These are phyloP conservation scores for Brachionus manjavacas DNA, from an alignment of 1,140 invertebrate genomes.

Conservation along the genomic window DNA sequence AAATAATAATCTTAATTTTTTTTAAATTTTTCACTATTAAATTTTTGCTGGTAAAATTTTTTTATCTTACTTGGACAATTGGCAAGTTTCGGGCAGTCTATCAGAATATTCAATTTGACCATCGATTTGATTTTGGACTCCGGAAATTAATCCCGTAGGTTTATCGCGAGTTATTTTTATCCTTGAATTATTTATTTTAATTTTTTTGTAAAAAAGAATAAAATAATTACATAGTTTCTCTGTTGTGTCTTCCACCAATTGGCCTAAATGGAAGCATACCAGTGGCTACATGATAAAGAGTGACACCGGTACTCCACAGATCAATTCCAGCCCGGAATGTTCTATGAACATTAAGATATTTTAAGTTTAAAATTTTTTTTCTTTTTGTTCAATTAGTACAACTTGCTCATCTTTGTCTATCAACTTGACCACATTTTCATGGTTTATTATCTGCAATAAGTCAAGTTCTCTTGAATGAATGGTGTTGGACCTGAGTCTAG, in stretches of 20 bases:
- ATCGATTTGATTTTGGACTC: conserved; percentile 78
- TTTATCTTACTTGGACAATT: conserved; percentile 64
- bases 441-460: conserved; percentile 80
- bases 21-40: no score
- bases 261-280: conserved; percentile 75
- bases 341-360: neutral
- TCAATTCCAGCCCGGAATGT: conserved; percentile 60
- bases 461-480: conserved; percentile 91
- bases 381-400: neutral
- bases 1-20: no score
- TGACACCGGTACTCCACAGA: conserved; percentile 94
- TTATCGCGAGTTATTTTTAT: conserved; percentile 66
- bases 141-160: conserved; percentile 85
- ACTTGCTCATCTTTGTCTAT: conserved; percentile 87
- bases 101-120: conserved; percentile 84
- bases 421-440: conserved; percentile 91
- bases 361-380: no score
- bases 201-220: conserved; percentile 49
- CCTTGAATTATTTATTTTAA: conserved; percentile 47
- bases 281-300: conserved; percentile 90
- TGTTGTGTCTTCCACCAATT: conserved; percentile 85
- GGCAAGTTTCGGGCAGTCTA: conserved; percentile 77
- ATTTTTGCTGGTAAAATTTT: no score
- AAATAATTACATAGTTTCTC: conserved; percentile 79
- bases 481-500: conserved; percentile 80